Percentiles rank a stretch among this genome's conserved stretches.
Evolutionary conservation across 2,113 vertebrate genomes (phyloP).

Genomic region (Heterochromis multidens): DNA sequence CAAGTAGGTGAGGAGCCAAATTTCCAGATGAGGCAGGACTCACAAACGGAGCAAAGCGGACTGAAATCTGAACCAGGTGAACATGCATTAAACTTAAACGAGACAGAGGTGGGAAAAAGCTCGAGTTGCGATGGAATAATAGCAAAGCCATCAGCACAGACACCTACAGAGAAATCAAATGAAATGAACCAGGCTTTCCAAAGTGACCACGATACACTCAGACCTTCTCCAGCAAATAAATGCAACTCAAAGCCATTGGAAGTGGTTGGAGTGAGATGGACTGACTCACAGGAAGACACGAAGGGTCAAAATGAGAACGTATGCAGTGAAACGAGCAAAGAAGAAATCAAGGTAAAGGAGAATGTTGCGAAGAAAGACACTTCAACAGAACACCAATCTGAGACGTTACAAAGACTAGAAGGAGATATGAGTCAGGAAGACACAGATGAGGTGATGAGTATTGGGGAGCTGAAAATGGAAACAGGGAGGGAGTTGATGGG

Average conservation of each 20-base stretch:
- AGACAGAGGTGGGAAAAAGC: not conserved
- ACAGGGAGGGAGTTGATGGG: constrained; percentile 30
- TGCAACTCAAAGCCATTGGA: not conserved
- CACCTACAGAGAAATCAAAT: not conserved
- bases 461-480: constrained; percentile 42
- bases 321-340: not conserved
- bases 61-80: not conserved
- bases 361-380: not conserved
- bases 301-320: constrained; percentile 18
- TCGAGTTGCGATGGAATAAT: not conserved
- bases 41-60: not conserved
- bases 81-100: not conserved
- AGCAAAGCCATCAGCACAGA: not conserved
- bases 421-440: constrained; percentile 38
- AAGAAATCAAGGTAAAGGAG: not conserved
- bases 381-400: constrained; percentile 26
- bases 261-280: not conserved
- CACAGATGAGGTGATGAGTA: constrained; percentile 25
- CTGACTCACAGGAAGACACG: not conserved
- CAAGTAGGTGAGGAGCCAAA: not conserved
- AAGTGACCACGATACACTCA: not conserved
- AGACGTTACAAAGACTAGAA: constrained; percentile 27
- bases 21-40: not conserved
- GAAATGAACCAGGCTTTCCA: not conserved
- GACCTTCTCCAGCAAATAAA: not conserved